These are phyloP conservation scores for Clarias pachynema DNA, from an alignment of 2,797 vertebrate genomes.

Conservation along the genomic window DNA sequence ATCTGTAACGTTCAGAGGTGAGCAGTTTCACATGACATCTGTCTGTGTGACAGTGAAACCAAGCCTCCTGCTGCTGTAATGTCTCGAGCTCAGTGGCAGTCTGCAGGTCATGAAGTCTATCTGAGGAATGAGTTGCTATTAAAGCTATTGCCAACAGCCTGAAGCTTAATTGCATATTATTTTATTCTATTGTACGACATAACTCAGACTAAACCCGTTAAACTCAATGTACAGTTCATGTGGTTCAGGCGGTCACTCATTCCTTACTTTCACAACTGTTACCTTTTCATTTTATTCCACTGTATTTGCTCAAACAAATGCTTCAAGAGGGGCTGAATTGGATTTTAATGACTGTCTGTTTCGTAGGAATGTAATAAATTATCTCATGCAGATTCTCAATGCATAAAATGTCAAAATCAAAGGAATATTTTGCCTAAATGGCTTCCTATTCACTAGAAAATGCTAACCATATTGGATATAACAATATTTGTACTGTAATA, in stretches of 20 bases:
- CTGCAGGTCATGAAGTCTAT: slow-evolving; percentile 57
- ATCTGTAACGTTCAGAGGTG: slow-evolving; percentile 55
- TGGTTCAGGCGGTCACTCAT: slow-evolving; percentile 16
- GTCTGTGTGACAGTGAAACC: slow-evolving; percentile 64
- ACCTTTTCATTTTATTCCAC: slow-evolving; percentile 40
- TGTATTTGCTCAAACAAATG: neutral
- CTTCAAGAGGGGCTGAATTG: neutral
- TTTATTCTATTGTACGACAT: slow-evolving; percentile 49
- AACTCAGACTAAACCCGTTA: slow-evolving; percentile 62
- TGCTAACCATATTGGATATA: neutral
- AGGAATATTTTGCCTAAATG: neutral
- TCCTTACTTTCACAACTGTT: neutral
- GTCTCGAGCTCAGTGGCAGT: slow-evolving; percentile 66
- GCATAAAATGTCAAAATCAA: neutral
- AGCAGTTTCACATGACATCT: slow-evolving; percentile 56
- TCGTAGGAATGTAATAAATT: neutral
- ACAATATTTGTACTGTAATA: neutral
- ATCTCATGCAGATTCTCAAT: neutral
- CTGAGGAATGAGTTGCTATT: slow-evolving; percentile 46
- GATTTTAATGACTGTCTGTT: slow-evolving; percentile 5
- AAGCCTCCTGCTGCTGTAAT: slow-evolving; percentile 59
- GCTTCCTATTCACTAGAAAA: neutral
- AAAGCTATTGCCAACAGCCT: slow-evolving; percentile 63
- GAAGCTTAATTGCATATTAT: slow-evolving; percentile 65
- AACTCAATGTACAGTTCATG: slow-evolving; percentile 62